phyloP scores from a whole-genome alignment of 2,113 vertebrate species.

The Merops nubicus region DNA sequence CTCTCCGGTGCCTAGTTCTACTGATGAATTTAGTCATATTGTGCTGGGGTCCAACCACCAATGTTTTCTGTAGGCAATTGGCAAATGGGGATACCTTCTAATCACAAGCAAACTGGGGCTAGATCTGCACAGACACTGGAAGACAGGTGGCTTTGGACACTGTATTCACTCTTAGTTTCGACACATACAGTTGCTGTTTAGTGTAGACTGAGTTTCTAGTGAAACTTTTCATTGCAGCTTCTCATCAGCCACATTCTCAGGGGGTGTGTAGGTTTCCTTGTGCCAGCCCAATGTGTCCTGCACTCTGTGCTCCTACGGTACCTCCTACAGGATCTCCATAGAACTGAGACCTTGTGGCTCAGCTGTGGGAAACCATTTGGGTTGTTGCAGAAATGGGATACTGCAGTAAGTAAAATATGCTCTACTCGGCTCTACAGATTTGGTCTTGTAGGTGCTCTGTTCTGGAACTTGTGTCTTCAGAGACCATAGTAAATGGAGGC shows the following conservation, averaged over 20 bases:
- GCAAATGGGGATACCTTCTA: not conserved
- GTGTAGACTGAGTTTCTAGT: not conserved
- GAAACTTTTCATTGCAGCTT: not conserved
- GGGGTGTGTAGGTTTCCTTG: not conserved
- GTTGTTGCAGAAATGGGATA: rapidly evolving
- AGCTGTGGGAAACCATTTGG: not conserved
- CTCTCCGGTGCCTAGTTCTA: not conserved
- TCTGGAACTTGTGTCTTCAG: not conserved
- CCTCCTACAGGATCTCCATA: rapidly evolving
- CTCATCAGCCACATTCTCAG: rapidly evolving
- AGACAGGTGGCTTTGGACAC: not conserved
- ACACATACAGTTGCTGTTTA: not conserved
- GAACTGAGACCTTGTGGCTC: not conserved
- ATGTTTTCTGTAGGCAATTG: not conserved
- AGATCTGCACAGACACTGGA: rapidly evolving
- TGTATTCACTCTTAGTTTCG: rapidly evolving
- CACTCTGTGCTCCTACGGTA: rapidly evolving
- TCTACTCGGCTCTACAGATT: rapidly evolving
- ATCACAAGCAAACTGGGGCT: not conserved
- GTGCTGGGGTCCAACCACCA: not conserved
- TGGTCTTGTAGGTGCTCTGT: not conserved
- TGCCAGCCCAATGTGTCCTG: rapidly evolving
- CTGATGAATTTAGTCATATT: not conserved
- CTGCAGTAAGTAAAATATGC: not conserved
- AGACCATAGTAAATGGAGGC: not conserved